Conservation (phyloP, 2,888 invertebrate genomes). For the Julus scanicus region DNA sequence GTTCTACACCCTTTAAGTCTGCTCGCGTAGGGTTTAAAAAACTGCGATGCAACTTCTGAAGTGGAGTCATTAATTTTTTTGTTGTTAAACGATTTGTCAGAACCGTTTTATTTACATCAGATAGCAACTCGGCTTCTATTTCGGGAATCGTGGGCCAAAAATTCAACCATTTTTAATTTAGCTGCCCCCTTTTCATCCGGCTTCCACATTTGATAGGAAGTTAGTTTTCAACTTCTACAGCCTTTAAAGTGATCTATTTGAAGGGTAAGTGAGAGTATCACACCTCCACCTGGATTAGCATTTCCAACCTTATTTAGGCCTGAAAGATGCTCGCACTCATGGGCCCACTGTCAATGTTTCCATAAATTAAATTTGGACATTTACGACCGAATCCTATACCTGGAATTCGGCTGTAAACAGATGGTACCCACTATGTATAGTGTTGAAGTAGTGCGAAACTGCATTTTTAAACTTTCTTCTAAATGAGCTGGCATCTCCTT, state of each 20-base stretch:
- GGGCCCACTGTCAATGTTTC: conserved; percentile 25
- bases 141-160: conserved; percentile 11
- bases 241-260: neutral
- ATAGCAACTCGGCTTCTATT: conserved; percentile 1
- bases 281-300: conserved; percentile 33
- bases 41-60: conserved; percentile 26
- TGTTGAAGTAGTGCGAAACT: conserved; percentile 33
- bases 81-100: conserved; percentile 33
- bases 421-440: conserved; percentile 25
- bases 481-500: conserved; percentile 12
- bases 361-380: neutral
- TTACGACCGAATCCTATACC: conserved; percentile 33
- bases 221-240: neutral
- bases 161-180: conserved; percentile 25
- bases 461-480: neutral
- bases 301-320: neutral
- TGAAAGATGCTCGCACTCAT: neutral
- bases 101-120: conserved; percentile 18
- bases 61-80: conserved; percentile 33
- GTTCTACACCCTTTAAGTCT: conserved; percentile 33
- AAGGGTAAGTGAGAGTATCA: conserved; percentile 18
- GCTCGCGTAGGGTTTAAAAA: conserved; percentile 25
- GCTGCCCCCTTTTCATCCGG: neutral
- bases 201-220: conserved; percentile 24
- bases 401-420: conserved; percentile 23